Base-by-base conservation (phyloP, 2,888 invertebrate species). In the Loripinus fragilis region DNA sequence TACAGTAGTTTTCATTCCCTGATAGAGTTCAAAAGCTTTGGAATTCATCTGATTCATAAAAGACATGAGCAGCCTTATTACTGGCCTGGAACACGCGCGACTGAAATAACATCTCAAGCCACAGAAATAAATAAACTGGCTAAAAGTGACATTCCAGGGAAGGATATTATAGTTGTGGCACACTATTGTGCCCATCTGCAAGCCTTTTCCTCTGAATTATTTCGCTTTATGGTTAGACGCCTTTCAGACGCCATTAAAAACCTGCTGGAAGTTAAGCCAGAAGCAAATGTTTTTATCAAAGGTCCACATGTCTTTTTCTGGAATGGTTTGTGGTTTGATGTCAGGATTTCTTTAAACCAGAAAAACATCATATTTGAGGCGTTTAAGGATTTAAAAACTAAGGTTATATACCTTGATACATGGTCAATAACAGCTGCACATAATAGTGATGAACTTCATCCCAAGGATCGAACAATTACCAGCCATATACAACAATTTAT, bases 61-160 rank as follows among this genome's bases (percentile, higher is more conserved):
- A 81, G 76, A 50, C 81, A 78, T 38, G 81, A 73, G 55, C 73
- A 78, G 76, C 81, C 81, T 33, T 78, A 71, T 33, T 74, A 81
- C 48, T 76, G 76, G 48, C 66, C 35, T 15, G 45, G 74, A 35
- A 76, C 78, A 7, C 70, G 70, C 5, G 45, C 73, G 17, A 38
- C 73, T 30, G 70, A 50, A n/a, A 78, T 81, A 17, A 33, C 42
- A 15, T 78, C 78, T 0, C 42, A 76, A 3, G 67, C 81, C 0
- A 48, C 66, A 10, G 70, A 76, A n/a, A n/a, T n/a, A n/a, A n/a
- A n/a, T n/a, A n/a, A n/a, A n/a, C n/a, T n/a, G n/a, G n/a, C n/a
- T n/a, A n/a, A n/a, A n/a, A n/a, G n/a, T n/a, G n/a, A n/a, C n/a
- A n/a, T n/a, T n/a, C n/a, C n/a, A n/a, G n/a, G n/a, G n/a, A n/a